These are phyloP conservation scores for Liparis tanakae DNA, from an alignment of 2,797 vertebrate species.

Conservation along the genomic window DNA sequence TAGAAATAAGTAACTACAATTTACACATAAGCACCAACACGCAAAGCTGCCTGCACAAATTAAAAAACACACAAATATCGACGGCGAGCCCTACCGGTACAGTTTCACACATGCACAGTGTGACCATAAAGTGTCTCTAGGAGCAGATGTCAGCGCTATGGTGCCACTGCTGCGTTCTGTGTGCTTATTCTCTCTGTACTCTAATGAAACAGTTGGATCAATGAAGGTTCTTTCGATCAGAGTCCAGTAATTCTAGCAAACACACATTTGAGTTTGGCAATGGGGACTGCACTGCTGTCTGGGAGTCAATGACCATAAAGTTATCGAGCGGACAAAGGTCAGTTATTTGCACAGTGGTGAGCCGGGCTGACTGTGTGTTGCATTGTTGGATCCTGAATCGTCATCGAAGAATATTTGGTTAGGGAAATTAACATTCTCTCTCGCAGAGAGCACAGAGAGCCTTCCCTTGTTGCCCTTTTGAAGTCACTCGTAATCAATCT, in stretches of 20 bases:
- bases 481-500: background rate
- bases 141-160: conserved; percentile 48
- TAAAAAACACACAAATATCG: conserved; percentile 10
- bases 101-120: conserved; percentile 32
- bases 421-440: background rate
- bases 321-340: conserved; percentile 38
- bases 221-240: conserved; percentile 65
- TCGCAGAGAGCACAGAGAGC: background rate
- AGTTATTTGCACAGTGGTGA: conserved; percentile 10
- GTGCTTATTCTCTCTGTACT: conserved; percentile 65
- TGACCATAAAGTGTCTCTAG: conserved; percentile 33
- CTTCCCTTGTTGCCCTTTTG: background rate
- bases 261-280: conserved; percentile 22
- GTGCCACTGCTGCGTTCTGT: conserved; percentile 10
- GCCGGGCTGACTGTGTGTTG: background rate
- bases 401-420: conserved; percentile 11
- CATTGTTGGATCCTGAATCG: background rate
- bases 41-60: background rate
- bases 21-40: background rate
- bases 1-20: conserved; percentile 14
- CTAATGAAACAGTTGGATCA: conserved; percentile 64
- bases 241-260: conserved; percentile 72
- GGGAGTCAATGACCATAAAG: conserved; percentile 59
- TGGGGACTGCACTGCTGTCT: conserved; percentile 2
- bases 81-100: background rate